phyloP scores from a whole-genome alignment of 2,888 invertebrate genomes.

The Calameuta idolon region DNA sequence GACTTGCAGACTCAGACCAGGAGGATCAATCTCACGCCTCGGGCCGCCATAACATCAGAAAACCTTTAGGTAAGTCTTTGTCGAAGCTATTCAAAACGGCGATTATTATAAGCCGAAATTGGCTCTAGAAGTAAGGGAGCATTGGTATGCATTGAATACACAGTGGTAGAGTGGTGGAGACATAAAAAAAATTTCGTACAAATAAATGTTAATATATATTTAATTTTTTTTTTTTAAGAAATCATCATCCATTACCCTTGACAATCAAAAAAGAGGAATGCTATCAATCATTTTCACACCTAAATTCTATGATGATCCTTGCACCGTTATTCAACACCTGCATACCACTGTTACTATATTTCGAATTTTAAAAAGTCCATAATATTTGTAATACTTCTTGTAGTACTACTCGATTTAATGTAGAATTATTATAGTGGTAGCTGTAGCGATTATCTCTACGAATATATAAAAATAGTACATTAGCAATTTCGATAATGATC shows the following conservation, averaged over 20 bases:
- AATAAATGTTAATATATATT: not conserved
- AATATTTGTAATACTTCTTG: not conserved
- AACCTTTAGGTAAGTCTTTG: constrained; percentile 70
- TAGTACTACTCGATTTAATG: not conserved
- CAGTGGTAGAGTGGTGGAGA: not conserved
- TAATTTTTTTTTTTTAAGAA: not conserved
- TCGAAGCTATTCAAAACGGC: not conserved
- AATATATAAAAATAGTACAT: not conserved
- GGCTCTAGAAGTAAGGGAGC: constrained; percentile 65
- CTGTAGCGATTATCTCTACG: not conserved
- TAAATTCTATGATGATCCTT: not conserved
- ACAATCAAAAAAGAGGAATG: constrained; percentile 3
- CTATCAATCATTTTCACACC: not conserved
- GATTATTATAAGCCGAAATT: constrained; percentile 60
- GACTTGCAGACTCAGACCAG: constrained; percentile 67
- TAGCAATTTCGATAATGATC: not conserved
- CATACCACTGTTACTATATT: not conserved
- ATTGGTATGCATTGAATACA: not conserved
- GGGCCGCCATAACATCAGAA: constrained; percentile 69
- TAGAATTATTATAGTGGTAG: not conserved
- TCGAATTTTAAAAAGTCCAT: not conserved
- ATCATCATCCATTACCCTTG: not conserved
- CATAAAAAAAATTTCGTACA: not conserved
- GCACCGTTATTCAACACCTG: not conserved
- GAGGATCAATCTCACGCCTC: constrained; percentile 65